These are phyloP conservation scores for Anagrus nilaparvatae DNA, from an alignment of 1,140 invertebrate genomes.

Conservation along the genomic window DNA sequence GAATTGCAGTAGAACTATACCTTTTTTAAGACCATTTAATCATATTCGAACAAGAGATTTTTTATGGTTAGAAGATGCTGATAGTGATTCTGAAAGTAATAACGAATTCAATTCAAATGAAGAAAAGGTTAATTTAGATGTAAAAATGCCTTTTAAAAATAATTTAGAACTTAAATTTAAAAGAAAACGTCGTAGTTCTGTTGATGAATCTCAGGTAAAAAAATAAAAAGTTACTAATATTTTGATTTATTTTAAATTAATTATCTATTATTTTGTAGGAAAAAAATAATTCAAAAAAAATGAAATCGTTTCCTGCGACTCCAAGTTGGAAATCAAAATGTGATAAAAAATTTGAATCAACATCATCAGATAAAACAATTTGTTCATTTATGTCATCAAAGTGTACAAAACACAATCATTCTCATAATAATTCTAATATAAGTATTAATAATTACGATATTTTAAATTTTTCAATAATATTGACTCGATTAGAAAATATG, in stretches of 20 bases:
- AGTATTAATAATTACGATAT: background rate
- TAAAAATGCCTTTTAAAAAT: too few species aligned
- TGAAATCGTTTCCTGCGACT: too few species aligned
- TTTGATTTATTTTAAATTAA: background rate
- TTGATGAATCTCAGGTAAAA: slow-evolving; percentile 5
- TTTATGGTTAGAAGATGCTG: too few species aligned
- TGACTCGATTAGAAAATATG: slow-evolving; percentile 11
- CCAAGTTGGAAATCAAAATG: background rate
- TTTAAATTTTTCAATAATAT: background rate
- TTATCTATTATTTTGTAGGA: background rate
- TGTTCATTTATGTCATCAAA: slow-evolving; percentile 10
- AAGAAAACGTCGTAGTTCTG: slow-evolving; percentile 9
- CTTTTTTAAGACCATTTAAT: slow-evolving; percentile 1
- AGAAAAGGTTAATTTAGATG: too few species aligned
- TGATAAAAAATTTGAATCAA: slow-evolving; percentile 4
- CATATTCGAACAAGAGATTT: too few species aligned
- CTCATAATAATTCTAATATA: background rate
- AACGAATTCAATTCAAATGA: background rate
- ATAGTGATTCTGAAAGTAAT: too few species aligned
- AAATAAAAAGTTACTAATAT: background rate
- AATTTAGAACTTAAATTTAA: slow-evolving; percentile 15
- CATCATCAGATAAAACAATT: slow-evolving; percentile 6
- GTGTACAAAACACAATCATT: slow-evolving; percentile 6
- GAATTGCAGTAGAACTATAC: slow-evolving; percentile 12
- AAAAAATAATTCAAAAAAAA: background rate